Evolutionary conservation across 1,140 invertebrate species (phyloP).

Genomic region (Schlechtendalia chinensis): DNA sequence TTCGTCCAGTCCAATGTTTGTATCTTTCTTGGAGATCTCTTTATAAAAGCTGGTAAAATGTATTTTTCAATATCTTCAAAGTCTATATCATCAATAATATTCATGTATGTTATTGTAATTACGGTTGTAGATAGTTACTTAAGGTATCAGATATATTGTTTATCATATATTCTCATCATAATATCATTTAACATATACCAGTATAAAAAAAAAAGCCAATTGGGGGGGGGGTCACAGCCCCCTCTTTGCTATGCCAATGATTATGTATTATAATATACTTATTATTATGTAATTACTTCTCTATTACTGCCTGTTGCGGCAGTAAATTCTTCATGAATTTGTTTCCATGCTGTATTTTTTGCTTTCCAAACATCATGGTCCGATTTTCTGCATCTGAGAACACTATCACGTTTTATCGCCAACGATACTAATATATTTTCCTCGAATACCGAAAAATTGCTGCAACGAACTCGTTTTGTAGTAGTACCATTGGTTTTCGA

Average conservation of each 20-base stretch:
- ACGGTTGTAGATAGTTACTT: too few relatives aligned
- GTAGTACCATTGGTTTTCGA: not conserved
- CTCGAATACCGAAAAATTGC: not conserved
- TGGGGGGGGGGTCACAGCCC: too few relatives aligned
- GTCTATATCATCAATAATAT: not conserved
- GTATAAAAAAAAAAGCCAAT: too few relatives aligned
- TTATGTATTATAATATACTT: not conserved
- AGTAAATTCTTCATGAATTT: not conserved
- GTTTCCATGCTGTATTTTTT: not conserved
- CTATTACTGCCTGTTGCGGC: not conserved
- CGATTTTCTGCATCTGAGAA: not conserved
- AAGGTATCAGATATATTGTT: too few relatives aligned
- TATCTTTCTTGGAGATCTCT: too few relatives aligned
- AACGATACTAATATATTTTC: not conserved
- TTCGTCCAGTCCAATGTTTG: too few relatives aligned
- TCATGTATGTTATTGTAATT: too few relatives aligned
- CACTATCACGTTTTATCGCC: not conserved
- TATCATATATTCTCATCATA: too few relatives aligned
- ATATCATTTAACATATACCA: too few relatives aligned
- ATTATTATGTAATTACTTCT: not conserved
- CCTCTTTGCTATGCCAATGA: too few relatives aligned
- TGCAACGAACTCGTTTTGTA: not conserved
- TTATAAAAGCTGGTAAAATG: too few relatives aligned
- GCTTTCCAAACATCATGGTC: not conserved
- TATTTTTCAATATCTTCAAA: too few relatives aligned